Evolutionary conservation across 2,888 invertebrate species (phyloP), one percentile per base, ranked within the genome.

Genomic region (Amblyjoppa fuscipennis): DNA sequence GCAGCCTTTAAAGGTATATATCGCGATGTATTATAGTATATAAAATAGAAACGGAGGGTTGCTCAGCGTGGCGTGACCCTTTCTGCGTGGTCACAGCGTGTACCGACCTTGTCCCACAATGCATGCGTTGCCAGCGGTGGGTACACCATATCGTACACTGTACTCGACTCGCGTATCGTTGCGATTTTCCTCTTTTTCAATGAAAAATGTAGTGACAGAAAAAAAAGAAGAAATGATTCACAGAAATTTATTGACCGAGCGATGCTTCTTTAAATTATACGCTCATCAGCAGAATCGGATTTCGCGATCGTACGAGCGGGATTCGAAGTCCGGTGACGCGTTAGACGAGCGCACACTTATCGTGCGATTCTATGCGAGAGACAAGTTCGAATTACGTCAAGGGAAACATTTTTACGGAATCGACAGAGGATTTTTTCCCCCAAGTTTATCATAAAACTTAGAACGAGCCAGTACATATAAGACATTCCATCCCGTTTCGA

Each of bases 81-180:
- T 83, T 89, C 87, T 81, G 86, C 75, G 77, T 79, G 28, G 66
- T 80, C 85, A 87, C 85, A 78, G 87, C 87, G 83, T 89, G 86
- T 82, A 84, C 87, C 89, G 90, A 91, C 90, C 91, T 91, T 90
- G 91, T 90, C 90, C 91, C 89, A 91, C 89, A 90, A 90, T 89
- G 88, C 88, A 89, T 79, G 61, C 79, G 59, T 34, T 51, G 66
- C 74, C 25, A 20, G 64, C 13, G 80, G 74, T 41, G 41, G 16
- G 41, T 41, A 59, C 56, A 11, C 56, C 9, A 25, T 3, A 20
- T 9, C 20, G 11, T 41, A 56, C 56, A 38, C 28, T 28, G 41
- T 9, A 41, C 45, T 16, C 25, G 11, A 41, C 73, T 28, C 59
- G 59, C 1, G 28, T 25, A 4, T 25, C 25, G 56, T 25, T 9